phyloP scores from a whole-genome alignment of 2,797 vertebrate species.

The Acridotheres tristis region DNA sequence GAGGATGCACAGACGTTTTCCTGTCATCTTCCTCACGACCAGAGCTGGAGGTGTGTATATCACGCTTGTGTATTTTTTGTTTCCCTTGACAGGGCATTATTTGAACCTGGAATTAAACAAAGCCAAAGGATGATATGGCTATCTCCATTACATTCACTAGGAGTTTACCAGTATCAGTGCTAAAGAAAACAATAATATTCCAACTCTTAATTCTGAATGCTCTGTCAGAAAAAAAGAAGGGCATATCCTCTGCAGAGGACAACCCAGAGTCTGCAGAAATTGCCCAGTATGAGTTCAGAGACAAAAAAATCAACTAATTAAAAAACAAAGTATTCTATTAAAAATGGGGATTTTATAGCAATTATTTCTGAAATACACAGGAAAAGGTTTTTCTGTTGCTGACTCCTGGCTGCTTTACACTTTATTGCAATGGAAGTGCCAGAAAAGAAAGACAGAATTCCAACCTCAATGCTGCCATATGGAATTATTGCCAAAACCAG shows the following conservation, averaged over 20 bases:
- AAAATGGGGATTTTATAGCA: neutral
- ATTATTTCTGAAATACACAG: neutral
- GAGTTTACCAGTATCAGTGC: neutral
- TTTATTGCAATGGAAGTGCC: neutral
- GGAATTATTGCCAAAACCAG: neutral
- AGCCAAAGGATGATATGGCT: neutral
- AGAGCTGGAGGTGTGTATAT: neutral
- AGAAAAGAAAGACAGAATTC: neutral
- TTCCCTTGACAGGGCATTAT: neutral
- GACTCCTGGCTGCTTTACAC: neutral
- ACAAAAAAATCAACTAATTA: neutral
- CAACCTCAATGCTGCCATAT: neutral
- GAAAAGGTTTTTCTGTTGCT: neutral
- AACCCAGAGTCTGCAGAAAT: neutral
- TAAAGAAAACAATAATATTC: neutral
- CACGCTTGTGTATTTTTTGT: neutral
- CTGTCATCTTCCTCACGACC: neutral
- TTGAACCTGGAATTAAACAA: neutral
- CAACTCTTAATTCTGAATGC: neutral
- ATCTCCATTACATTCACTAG: neutral
- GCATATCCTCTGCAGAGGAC: neutral
- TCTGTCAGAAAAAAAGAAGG: neutral
- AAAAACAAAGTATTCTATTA: neutral
- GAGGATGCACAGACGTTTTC: neutral
- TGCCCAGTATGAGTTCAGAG: neutral